Percentiles rank a stretch among this genome's conserved stretches.
These are phyloP conservation scores for Cetonia aurata DNA, from an alignment of 2,888 invertebrate genomes.

Conservation along the genomic window DNA sequence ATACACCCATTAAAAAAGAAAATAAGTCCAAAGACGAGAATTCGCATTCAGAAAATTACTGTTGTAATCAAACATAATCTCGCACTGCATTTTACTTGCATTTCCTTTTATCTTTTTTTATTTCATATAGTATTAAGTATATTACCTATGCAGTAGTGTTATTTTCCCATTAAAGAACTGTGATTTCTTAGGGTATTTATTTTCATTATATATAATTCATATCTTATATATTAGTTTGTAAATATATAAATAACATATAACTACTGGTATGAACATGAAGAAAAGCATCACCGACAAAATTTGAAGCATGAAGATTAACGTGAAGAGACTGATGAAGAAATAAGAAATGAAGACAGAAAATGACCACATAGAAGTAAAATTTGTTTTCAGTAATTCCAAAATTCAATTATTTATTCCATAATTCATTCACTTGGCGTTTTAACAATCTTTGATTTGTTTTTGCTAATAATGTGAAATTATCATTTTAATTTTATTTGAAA, in stretches of 20 bases:
- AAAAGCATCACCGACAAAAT: not conserved
- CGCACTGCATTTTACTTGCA: too few relatives aligned
- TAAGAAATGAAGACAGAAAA: too few relatives aligned
- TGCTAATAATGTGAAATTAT: too few relatives aligned
- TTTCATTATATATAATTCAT: slow-evolving; percentile 16
- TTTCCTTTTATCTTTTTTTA: not conserved
- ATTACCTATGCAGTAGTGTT: slow-evolving; percentile 15
- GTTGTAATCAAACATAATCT: not conserved
- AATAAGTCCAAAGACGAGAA: not conserved
- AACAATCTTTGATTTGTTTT: too few relatives aligned
- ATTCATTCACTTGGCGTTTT: too few relatives aligned
- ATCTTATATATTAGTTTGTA: not conserved
- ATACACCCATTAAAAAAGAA: not conserved
- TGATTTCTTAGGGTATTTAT: slow-evolving; percentile 26
- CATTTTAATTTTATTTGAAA: slow-evolving; percentile 1
- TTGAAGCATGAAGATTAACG: too few relatives aligned
- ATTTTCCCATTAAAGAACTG: slow-evolving; percentile 26
- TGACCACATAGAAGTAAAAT: too few relatives aligned
- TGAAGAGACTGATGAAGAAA: too few relatives aligned
- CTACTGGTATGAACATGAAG: slow-evolving; percentile 2
- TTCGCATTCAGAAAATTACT: slow-evolving; percentile 5
- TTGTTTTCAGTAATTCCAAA: too few relatives aligned
- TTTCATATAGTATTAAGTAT: not conserved
- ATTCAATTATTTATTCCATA: too few relatives aligned
- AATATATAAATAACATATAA: too few relatives aligned